phyloP scores from a whole-genome alignment of 2,888 invertebrate species.

The Reticulitermes lucifugus region DNA sequence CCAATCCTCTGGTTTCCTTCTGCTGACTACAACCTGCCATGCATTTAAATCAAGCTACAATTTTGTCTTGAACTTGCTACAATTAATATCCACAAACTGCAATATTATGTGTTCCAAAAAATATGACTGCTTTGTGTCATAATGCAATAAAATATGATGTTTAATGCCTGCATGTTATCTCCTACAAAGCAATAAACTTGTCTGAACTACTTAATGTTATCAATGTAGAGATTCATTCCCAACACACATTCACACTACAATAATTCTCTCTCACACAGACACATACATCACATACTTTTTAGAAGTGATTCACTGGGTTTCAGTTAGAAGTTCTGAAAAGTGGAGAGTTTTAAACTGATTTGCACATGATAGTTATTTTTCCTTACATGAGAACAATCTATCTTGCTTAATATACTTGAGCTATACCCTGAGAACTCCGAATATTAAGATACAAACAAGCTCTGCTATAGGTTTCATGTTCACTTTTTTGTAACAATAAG shows the following conservation, averaged over 20 bases:
- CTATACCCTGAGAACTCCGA: constrained; percentile 49
- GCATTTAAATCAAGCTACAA: neutral
- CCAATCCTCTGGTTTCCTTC: neutral
- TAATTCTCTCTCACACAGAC: neutral
- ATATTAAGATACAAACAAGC: constrained; percentile 44
- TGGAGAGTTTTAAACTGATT: constrained; percentile 11
- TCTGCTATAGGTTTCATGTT: constrained; percentile 41
- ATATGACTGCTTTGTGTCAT: neutral
- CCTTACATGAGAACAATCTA: constrained; percentile 31
- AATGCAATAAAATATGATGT: neutral
- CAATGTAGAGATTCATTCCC: neutral
- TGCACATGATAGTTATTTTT: neutral
- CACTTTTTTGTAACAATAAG: constrained; percentile 34
- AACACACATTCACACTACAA: neutral
- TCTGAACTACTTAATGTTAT: neutral
- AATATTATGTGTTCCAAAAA: neutral
- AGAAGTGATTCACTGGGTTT: constrained; percentile 24
- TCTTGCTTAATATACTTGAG: constrained; percentile 42
- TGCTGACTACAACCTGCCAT: neutral
- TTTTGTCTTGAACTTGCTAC: neutral
- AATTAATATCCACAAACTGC: neutral
- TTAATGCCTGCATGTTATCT: constrained; percentile 21
- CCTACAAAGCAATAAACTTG: constrained; percentile 23
- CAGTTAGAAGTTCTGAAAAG: constrained; percentile 29
- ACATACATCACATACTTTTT: constrained; percentile 34